These are phyloP conservation scores for Scotopteryx bipunctaria DNA, from an alignment of 2,888 invertebrate genomes.

Conservation along the genomic window DNA sequence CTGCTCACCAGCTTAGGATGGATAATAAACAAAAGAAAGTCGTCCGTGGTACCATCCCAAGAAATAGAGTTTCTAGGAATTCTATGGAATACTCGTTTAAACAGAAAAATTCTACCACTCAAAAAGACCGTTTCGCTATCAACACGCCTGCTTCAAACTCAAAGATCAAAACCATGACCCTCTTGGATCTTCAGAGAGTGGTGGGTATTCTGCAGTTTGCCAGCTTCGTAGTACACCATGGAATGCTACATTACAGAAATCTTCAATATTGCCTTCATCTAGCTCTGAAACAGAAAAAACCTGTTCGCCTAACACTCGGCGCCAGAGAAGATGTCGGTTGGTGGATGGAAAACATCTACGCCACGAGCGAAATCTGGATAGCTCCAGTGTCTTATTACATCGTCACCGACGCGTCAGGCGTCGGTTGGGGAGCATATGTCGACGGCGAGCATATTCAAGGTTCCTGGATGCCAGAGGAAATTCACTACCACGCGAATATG, in stretches of 20 bases:
- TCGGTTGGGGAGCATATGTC: conserved; percentile 36
- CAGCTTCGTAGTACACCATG: background rate
- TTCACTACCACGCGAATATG: conserved; percentile 36
- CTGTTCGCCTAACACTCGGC: background rate
- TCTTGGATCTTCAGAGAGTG: background rate
- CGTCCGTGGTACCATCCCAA: conserved; percentile 1
- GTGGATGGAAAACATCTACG: background rate
- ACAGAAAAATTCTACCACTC: conserved; percentile 18
- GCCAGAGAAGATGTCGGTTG: conserved; percentile 2
- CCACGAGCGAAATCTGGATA: background rate
- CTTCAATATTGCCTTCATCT: background rate
- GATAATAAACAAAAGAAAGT: conserved; percentile 22
- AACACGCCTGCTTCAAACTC: background rate
- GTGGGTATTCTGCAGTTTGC: background rate
- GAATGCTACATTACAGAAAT: background rate
- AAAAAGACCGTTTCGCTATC: conserved; percentile 7
- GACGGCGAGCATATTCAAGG: conserved; percentile 8
- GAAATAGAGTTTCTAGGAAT: conserved; percentile 35
- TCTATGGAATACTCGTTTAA: conserved; percentile 29
- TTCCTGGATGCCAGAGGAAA: conserved; percentile 27
- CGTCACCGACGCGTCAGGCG: conserved; percentile 37
- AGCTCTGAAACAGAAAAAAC: background rate
- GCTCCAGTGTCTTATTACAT: background rate
- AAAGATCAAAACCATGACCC: background rate
- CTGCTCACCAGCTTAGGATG: conserved; percentile 22